Evolutionary conservation across 1,140 invertebrate genomes (phyloP), one percentile per base, ranked within the genome.

Genomic region (Lepidostoma basale): DNA sequence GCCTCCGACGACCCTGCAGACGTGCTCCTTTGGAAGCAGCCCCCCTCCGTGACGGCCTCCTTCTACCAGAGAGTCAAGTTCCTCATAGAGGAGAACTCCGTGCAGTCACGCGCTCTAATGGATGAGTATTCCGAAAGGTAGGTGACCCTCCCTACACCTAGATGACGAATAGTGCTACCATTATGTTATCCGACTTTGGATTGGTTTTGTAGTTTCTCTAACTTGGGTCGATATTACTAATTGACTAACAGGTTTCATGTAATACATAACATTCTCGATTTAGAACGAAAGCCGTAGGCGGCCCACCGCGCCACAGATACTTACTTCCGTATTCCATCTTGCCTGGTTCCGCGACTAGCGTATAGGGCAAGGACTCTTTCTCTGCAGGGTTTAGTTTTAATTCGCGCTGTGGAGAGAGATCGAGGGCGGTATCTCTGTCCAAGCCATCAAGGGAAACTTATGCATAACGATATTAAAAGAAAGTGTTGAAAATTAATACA

Each of bases 61-160:
- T 99, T 99, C 82, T 99, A 98, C 77, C 96, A 99, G 78, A 88
- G 96, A 40, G 96, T 99, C 78, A 96, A 97, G 77, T 99, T 99
- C 83, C 88, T 99, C 60, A 97, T 99, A 65, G 96, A 99, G 83
- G 96, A 98, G 79, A 96, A 98, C 79, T 97, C 95, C 65, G 96
- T 99, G 23, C 98, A 99, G 82, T 97, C 93, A 76, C 99, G 98
- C 83, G 96, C 96, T 20, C 94, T 97, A 77, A 92, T 93, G 85
- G 94, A 96, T 82, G 94, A 97, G 83, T 99, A 98, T 85, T 96
- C 94, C 74, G 96, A 98, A 87, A 98, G 94, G 97, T 98, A 90
- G 90, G 91, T 87, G 70, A 73, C 30, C 68, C 56, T 6, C 23
- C 26, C n/a, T 36, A 36, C 28, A 36, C 8, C 52, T 56, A 56